Percentiles rank a stretch among this genome's conserved stretches.
Evolutionary conservation across 2,113 vertebrate genomes (phyloP).

Genomic region (Isichthys henryi): DNA sequence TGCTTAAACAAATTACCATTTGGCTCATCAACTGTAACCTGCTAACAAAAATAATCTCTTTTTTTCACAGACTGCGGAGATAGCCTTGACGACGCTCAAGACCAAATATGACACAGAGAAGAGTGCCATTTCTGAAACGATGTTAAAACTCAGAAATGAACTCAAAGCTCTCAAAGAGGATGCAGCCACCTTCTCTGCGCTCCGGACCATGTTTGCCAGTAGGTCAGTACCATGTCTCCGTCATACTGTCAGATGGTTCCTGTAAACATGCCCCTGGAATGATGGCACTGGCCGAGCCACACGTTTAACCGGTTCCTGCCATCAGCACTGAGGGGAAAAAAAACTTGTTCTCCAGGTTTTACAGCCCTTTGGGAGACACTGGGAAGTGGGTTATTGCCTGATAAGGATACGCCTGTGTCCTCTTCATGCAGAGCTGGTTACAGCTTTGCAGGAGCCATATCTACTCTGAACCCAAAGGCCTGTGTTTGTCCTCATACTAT

Average conservation of each 20-base stretch:
- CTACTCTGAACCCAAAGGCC: background rate
- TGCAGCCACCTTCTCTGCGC: constrained; percentile 73
- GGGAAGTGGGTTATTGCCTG: background rate
- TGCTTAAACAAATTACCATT: background rate
- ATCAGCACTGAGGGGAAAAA: background rate
- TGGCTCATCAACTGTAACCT: background rate
- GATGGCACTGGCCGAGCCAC: background rate
- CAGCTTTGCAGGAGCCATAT: background rate
- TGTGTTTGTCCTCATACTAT: background rate
- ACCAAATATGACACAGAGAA: constrained; percentile 76
- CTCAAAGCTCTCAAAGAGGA: constrained; percentile 76
- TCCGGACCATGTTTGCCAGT: constrained; percentile 74
- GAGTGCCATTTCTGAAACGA: constrained; percentile 68
- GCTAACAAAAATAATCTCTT: background rate
- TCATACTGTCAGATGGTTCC: background rate
- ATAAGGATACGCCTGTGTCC: background rate
- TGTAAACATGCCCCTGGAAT: background rate
- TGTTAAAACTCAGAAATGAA: constrained; percentile 73
- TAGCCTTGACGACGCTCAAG: constrained; percentile 73
- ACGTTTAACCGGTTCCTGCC: background rate
- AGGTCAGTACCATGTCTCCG: constrained; percentile 50
- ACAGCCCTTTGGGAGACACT: background rate
- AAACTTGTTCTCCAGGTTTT: background rate
- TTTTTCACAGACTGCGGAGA: constrained; percentile 63
- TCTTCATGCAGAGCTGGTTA: background rate